Conservation (phyloP, 2,113 vertebrate species). For the Balaeniceps rex region DNA sequence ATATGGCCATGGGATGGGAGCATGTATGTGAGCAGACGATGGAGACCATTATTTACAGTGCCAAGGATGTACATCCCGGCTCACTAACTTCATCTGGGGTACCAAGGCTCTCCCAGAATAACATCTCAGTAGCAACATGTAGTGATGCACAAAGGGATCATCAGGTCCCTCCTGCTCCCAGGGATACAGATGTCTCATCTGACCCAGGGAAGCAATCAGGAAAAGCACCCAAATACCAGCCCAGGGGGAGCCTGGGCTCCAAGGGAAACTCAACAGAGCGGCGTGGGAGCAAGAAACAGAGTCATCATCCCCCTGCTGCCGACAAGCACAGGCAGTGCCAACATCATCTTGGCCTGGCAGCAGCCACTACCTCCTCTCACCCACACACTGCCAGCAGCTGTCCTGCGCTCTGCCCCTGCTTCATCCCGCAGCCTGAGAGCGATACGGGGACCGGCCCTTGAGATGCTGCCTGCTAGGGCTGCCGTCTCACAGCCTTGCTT, state of each 20-base stretch:
- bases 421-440: not conserved
- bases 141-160: not conserved
- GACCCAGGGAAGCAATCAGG: not conserved
- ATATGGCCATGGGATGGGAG: too few species aligned
- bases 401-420: not conserved
- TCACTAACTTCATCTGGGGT: not conserved
- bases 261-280: not conserved
- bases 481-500: not conserved
- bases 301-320: not conserved
- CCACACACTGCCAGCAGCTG: not conserved
- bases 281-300: not conserved
- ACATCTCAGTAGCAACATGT: not conserved
- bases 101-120: not conserved
- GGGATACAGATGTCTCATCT: not conserved
- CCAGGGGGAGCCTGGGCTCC: not conserved
- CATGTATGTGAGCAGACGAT: fast-evolving
- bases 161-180: not conserved
- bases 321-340: not conserved
- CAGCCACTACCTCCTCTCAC: not conserved
- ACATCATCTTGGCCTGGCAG: not conserved
- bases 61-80: not conserved
- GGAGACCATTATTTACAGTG: not conserved
- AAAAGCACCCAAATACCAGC: not conserved
- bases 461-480: not conserved
- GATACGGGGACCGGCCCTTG: not conserved